Evolutionary conservation across 1,140 invertebrate genomes (phyloP).

Genomic region (Drosophila repletoides): DNA sequence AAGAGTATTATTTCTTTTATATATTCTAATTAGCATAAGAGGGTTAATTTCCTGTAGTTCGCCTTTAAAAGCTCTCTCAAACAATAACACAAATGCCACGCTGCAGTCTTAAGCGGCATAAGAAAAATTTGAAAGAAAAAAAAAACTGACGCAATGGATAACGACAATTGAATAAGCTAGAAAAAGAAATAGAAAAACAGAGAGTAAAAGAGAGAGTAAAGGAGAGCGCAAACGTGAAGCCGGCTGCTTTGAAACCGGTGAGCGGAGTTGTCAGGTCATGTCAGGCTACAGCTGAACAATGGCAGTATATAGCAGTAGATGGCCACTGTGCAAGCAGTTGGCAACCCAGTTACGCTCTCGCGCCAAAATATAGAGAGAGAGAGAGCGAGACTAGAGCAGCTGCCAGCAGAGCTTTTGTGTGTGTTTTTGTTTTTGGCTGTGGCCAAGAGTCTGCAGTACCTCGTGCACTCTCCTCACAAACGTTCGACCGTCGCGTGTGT

Average conservation of each 20-base stretch:
- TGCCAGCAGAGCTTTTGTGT: slow-evolving; percentile 19
- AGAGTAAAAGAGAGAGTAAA: not conserved
- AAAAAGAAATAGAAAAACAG: no score
- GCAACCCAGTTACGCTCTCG: slow-evolving; percentile 33
- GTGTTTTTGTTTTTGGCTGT: not conserved
- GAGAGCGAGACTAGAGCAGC: slow-evolving; percentile 14
- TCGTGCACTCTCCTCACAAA: slow-evolving; percentile 6
- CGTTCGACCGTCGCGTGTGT: not conserved
- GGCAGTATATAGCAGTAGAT: slow-evolving; percentile 8
- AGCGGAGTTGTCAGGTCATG: slow-evolving; percentile 15
- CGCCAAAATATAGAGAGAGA: slow-evolving; percentile 2
- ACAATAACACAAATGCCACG: not conserved
- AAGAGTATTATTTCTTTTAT: not conserved
- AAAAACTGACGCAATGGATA: slow-evolving; percentile 14
- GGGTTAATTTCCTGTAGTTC: not conserved
- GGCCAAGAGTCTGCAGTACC: slow-evolving; percentile 2
- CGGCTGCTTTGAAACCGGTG: slow-evolving; percentile 8
- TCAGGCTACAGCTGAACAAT: slow-evolving; percentile 6
- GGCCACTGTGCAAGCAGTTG: slow-evolving; percentile 3
- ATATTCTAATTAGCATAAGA: not conserved
- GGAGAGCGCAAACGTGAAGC: not conserved
- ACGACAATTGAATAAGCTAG: slow-evolving; percentile 1
- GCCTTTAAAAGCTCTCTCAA: not conserved
- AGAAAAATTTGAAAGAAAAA: not conserved
- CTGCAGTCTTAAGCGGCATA: not conserved